phyloP scores from a whole-genome alignment of 2,888 invertebrate genomes.

The Drosophila tripunctata region DNA sequence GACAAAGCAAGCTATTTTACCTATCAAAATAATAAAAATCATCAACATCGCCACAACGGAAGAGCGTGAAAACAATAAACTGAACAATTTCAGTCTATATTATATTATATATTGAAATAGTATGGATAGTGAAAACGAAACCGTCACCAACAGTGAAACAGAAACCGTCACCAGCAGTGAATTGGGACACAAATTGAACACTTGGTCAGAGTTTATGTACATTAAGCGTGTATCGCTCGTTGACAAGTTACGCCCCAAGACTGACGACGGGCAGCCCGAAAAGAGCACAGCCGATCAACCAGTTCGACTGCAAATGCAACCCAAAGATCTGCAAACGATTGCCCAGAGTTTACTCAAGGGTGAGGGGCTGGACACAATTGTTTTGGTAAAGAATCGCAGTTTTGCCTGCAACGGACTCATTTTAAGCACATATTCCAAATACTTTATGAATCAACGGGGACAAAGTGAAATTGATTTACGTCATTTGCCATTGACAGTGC shows the following conservation, averaged over 20 bases:
- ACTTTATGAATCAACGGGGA: neutral
- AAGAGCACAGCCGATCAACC: neutral
- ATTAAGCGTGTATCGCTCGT: neutral
- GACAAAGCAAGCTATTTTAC: neutral
- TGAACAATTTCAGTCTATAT: too few relatives aligned
- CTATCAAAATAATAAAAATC: neutral
- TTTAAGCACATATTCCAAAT: constrained; percentile 6
- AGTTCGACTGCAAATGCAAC: neutral
- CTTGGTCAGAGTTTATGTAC: neutral
- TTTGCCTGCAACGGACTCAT: constrained; percentile 25
- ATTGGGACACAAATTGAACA: neutral
- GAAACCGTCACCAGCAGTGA: neutral
- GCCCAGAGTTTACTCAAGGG: neutral
- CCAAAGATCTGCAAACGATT: neutral
- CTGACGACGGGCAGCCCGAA: neutral
- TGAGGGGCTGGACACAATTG: constrained; percentile 19
- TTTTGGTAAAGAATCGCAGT: neutral
- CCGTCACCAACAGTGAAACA: too few relatives aligned
- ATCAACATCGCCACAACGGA: neutral
- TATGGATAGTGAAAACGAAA: too few relatives aligned
- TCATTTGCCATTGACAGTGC: neutral
- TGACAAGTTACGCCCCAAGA: neutral
- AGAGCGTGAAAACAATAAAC: neutral
- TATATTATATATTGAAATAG: too few relatives aligned
- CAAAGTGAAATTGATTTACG: constrained; percentile 17